A percentile compares a stretch with the other conserved stretches of the same genome.
Conservation (phyloP, 2,888 invertebrate species). For the Anaspis maculata region DNA sequence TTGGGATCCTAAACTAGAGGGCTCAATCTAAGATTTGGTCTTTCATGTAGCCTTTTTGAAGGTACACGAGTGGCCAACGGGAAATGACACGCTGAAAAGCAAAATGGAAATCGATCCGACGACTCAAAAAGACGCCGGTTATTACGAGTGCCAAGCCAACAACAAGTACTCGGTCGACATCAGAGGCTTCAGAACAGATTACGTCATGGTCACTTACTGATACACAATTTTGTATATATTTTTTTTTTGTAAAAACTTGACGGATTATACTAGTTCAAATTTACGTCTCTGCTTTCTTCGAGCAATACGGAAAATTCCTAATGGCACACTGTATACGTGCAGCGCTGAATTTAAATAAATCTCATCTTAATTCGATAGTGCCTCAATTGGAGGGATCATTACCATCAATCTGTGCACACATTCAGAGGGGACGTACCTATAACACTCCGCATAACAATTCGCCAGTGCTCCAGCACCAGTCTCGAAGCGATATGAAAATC, state of each 20-base stretch:
- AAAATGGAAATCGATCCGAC: conserved; percentile 70
- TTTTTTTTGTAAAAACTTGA: too few relatives aligned
- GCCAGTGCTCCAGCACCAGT: conserved; percentile 9
- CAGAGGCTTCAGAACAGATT: conserved; percentile 59
- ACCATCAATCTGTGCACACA: conserved; percentile 19
- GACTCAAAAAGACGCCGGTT: conserved; percentile 63
- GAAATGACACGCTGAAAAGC: conserved; percentile 57
- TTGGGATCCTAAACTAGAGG: too few relatives aligned
- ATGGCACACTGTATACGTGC: too few relatives aligned
- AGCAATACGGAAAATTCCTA: too few relatives aligned
- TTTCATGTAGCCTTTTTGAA: conserved; percentile 32
- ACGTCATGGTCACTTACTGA: conserved; percentile 48
- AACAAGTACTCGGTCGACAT: conserved; percentile 63
- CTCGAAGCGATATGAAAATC: conserved; percentile 30
- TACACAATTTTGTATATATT: conserved; percentile 1
- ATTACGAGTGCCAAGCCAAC: conserved; percentile 64
- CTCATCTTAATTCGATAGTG: too few relatives aligned
- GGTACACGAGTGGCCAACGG: conserved; percentile 61
- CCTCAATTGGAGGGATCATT: conserved; percentile 22
- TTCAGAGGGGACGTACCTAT: conserved; percentile 12
- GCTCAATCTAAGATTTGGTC: conserved; percentile 2
- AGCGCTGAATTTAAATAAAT: too few relatives aligned
- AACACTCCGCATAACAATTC: not conserved
- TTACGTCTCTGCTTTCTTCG: too few relatives aligned
- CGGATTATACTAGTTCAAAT: too few relatives aligned